A percentile compares a stretch with the other conserved stretches of the same genome.
Conservation (phyloP, 2,888 invertebrate species). For the Acheta domesticus region DNA sequence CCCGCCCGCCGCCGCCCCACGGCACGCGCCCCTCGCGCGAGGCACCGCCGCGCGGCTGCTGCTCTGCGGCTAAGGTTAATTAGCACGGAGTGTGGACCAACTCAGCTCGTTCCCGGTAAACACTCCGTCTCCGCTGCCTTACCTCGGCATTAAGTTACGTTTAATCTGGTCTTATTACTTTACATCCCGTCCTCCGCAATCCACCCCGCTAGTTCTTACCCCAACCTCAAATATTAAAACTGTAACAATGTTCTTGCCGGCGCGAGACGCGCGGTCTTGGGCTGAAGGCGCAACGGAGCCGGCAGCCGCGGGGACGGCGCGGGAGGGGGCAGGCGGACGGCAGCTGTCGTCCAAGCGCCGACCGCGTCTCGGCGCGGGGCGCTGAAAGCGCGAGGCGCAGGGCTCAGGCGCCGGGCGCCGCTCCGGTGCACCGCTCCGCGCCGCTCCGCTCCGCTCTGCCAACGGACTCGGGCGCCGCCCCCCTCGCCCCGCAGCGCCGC, state of each 20-base stretch:
- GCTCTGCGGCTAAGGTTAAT: slow-evolving; percentile 18
- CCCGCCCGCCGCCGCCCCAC: neutral
- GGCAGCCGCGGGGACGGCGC: neutral
- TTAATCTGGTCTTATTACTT: slow-evolving; percentile 18
- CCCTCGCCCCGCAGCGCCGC: slow-evolving; percentile 21
- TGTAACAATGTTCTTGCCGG: neutral
- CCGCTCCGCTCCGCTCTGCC: neutral
- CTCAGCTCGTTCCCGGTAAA: slow-evolving; percentile 9
- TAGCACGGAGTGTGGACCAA: slow-evolving; percentile 9
- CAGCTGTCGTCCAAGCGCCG: no score
- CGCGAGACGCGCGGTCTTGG: neutral
- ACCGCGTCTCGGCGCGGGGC: no score
- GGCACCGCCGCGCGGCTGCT: neutral
- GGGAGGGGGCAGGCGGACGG: neutral
- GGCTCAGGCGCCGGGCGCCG: no score
- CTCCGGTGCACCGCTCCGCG: no score
- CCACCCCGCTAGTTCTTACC: neutral
- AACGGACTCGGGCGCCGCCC: neutral
- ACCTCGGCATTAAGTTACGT: slow-evolving; percentile 9
- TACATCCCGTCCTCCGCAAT: slow-evolving; percentile 5
- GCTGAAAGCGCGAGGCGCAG: no score
- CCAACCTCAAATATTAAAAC: slow-evolving; percentile 18
- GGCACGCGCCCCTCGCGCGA: neutral
- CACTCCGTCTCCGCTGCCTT: slow-evolving; percentile 18
- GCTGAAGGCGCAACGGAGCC: neutral